Evolutionary conservation across 1,140 invertebrate genomes (phyloP).

Genomic region (Listronotus oregonensis): DNA sequence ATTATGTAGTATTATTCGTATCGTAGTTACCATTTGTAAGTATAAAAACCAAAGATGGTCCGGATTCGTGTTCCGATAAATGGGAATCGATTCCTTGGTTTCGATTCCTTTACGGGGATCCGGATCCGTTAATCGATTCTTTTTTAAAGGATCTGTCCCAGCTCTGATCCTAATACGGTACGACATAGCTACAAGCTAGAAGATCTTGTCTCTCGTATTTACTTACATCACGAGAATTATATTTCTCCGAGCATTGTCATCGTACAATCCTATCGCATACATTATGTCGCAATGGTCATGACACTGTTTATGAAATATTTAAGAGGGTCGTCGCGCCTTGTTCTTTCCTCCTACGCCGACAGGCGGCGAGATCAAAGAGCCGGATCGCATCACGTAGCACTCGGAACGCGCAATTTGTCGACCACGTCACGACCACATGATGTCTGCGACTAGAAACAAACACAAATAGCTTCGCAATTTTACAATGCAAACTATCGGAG

Average conservation of each 20-base stretch:
- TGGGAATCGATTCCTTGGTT: too few relatives aligned
- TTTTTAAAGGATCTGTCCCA: too few relatives aligned
- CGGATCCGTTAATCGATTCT: too few relatives aligned
- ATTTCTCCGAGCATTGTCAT: background rate
- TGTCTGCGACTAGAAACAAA: slow-evolving; percentile 13
- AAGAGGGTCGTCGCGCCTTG: slow-evolving; percentile 36
- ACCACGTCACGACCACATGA: slow-evolving; percentile 41
- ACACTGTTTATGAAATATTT: slow-evolving; percentile 39
- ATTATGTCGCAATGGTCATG: slow-evolving; percentile 22
- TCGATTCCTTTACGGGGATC: too few relatives aligned
- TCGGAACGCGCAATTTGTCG: slow-evolving; percentile 39
- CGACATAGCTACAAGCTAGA: too few relatives aligned
- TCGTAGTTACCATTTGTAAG: too few relatives aligned
- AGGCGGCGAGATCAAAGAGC: slow-evolving; percentile 46
- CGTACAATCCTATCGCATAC: slow-evolving; percentile 7
- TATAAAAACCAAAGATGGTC: too few relatives aligned
- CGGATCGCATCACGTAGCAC: slow-evolving; percentile 43
- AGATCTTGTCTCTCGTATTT: too few relatives aligned
- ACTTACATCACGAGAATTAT: too few relatives aligned
- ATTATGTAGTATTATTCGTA: too few relatives aligned
- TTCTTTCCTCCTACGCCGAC: slow-evolving; percentile 33
- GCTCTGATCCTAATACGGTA: too few relatives aligned
- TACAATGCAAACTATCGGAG: background rate
- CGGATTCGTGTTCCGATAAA: too few relatives aligned
- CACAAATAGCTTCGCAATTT: background rate